Evolutionary conservation across 2,797 vertebrate species (phyloP), one percentile per base, ranked within the genome.

Genomic region (Hapalemur alaotrensis): DNA sequence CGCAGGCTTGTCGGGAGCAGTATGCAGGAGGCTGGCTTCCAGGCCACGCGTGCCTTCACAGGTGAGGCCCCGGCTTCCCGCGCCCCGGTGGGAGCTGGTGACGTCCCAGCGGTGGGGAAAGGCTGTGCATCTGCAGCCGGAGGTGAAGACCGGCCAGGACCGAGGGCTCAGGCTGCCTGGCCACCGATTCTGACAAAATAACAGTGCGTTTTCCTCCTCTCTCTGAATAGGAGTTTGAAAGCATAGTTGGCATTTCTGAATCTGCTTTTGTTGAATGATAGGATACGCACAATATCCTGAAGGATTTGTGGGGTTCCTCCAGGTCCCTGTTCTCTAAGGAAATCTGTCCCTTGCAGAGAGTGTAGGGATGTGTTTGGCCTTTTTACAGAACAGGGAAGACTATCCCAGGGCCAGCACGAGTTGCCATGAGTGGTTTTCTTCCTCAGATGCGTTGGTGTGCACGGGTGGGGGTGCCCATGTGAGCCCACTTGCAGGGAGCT

Each of bases 11-110:
- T 69, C 98, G 98, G 98, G 96, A 99, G 99, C 99, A 99, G 99
- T 99, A 99, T 99, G 99, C 99, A 99, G 99, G 99, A 99, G 99
- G 99, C 99, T 99, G 99, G 99, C 98, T 99, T 99, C 98, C 99
- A 99, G 98, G 99, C 99, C 98, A 99, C 99, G 98, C 99, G 99
- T 98, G 99, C 99, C 99, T 99, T 99, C 98, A 99, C 99, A 99
- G 99, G 99, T 99, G 99, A 99, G 98, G 35, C 83, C 82, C 93
- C 94, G 32, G 63, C 63, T n/a, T 9, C 3, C 7, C 32, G 11
- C 25, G 57, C 57, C 23, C 54, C 4, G 25, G 57, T 5, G 57
- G 57, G 57, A 57, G 57, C 28, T 0, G 54, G 57, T 59, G 11
- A 28, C 11, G 25, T 2, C 57, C 57, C 10, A 5, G 22, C 54